These are phyloP conservation scores for Pogonomyrmex barbatus DNA, from an alignment of 1,140 invertebrate genomes.

Conservation along the genomic window DNA sequence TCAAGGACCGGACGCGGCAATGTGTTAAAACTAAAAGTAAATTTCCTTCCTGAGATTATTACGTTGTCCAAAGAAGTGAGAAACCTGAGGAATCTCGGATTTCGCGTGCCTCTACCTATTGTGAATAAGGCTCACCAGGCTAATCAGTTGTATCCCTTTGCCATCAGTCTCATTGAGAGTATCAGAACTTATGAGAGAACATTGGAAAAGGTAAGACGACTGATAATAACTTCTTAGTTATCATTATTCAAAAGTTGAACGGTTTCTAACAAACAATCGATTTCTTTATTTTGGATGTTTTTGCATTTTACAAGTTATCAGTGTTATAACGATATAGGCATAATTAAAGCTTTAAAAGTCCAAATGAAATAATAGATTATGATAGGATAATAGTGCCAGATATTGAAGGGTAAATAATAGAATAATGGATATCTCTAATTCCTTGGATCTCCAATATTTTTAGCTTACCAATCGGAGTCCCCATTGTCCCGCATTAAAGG, in stretches of 20 bases:
- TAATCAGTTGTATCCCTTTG: slow-evolving; percentile 99
- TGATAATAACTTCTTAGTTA: not conserved
- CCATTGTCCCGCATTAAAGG: slow-evolving; percentile 84
- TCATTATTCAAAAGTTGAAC: slow-evolving; percentile 36
- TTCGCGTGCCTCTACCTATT: slow-evolving; percentile 98
- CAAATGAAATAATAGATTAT: slow-evolving; percentile 69
- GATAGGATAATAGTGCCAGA: slow-evolving; percentile 73
- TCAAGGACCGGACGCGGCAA: slow-evolving; percentile 94
- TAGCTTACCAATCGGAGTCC: slow-evolving; percentile 85
- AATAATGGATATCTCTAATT: slow-evolving; percentile 78
- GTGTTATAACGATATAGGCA: slow-evolving; percentile 44
- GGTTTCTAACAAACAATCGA: slow-evolving; percentile 76
- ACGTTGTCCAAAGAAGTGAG: slow-evolving; percentile 99
- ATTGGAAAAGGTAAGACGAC: slow-evolving; percentile 94
- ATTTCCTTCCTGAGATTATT: slow-evolving; percentile 99
- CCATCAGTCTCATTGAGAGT: slow-evolving; percentile 99
- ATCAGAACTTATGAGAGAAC: slow-evolving; percentile 98
- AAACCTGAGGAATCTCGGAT: slow-evolving; percentile 98
- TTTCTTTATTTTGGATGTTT: slow-evolving; percentile 83
- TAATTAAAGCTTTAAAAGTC: slow-evolving; percentile 59
- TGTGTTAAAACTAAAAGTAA: slow-evolving; percentile 97
- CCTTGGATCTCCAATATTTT: slow-evolving; percentile 83
- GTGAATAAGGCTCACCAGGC: slow-evolving; percentile 99
- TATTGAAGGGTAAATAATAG: slow-evolving; percentile 67
- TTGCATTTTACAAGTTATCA: slow-evolving; percentile 54